phyloP scores from a whole-genome alignment of 2,797 vertebrate species.

The Rhincodon typus region DNA sequence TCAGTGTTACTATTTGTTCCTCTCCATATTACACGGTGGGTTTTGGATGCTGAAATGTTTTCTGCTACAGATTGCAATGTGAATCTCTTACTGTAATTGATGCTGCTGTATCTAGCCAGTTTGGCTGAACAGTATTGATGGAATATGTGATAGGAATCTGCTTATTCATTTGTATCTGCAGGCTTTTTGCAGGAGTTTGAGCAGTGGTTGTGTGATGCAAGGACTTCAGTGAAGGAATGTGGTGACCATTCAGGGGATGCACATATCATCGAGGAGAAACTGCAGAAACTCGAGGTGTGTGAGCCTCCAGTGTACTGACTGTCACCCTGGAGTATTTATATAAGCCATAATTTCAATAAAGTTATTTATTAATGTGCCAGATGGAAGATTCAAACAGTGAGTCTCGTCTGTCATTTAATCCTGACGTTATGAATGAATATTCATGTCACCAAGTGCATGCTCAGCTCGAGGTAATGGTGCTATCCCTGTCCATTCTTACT shows the following conservation, averaged over 20 bases:
- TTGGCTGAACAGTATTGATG: background rate
- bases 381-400: background rate
- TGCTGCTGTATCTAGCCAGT: too few species aligned
- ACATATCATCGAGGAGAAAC: conserved; percentile 75
- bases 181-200: conserved; percentile 84
- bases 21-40: background rate
- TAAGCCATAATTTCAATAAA: background rate
- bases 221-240: conserved; percentile 73
- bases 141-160: background rate
- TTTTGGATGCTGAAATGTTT: background rate
- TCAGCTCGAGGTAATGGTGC: background rate
- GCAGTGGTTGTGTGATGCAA: conserved; percentile 76
- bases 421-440: background rate
- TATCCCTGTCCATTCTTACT: background rate
- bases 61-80: background rate
- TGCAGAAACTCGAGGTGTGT: conserved; percentile 82
- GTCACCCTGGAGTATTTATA: background rate
- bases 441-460: background rate
- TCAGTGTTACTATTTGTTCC: background rate
- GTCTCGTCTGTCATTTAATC: too few species aligned
- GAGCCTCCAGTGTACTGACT: background rate
- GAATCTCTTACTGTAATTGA: background rate
- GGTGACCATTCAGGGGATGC: conserved; percentile 81
- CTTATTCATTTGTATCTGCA: conserved; percentile 45
- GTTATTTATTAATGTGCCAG: background rate